Conservation (phyloP, 2,797 vertebrate species). For the Podarcis siculus region DNA sequence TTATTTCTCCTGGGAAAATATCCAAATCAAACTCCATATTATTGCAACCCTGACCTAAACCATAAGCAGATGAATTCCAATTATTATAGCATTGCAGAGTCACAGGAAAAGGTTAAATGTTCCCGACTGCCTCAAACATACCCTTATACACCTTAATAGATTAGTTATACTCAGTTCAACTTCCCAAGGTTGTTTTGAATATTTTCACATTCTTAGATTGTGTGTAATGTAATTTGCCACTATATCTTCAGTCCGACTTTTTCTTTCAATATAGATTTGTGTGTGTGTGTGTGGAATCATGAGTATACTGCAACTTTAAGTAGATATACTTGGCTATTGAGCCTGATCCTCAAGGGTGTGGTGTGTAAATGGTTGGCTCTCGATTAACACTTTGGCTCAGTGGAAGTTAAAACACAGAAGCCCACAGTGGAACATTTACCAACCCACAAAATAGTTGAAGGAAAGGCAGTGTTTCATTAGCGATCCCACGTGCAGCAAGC, state of each 20-base stretch:
- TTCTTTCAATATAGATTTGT: neutral
- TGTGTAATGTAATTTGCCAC: neutral
- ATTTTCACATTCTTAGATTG: neutral
- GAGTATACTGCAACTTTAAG: slow-evolving; percentile 23
- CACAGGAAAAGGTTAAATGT: neutral
- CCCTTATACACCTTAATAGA: neutral
- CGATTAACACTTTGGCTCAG: slow-evolving; percentile 60
- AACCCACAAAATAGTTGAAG: slow-evolving; percentile 61
- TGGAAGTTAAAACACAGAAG: slow-evolving; percentile 64
- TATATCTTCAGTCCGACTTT: neutral
- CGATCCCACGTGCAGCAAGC: slow-evolving; percentile 43
- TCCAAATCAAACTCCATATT: neutral
- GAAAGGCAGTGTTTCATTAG: slow-evolving; percentile 56
- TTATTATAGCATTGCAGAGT: neutral
- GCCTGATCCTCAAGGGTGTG: slow-evolving; percentile 58
- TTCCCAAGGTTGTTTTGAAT: slow-evolving; percentile 2
- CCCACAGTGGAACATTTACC: slow-evolving; percentile 51
- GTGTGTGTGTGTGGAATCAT: neutral
- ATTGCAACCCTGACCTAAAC: neutral
- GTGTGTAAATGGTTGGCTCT: slow-evolving; percentile 65
- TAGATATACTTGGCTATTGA: slow-evolving; percentile 48
- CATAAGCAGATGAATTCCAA: neutral
- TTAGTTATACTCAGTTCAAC: neutral
- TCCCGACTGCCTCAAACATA: neutral
- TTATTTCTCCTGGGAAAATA: neutral